Conservation (phyloP, 2,888 invertebrate genomes). For the Altica lythri region DNA sequence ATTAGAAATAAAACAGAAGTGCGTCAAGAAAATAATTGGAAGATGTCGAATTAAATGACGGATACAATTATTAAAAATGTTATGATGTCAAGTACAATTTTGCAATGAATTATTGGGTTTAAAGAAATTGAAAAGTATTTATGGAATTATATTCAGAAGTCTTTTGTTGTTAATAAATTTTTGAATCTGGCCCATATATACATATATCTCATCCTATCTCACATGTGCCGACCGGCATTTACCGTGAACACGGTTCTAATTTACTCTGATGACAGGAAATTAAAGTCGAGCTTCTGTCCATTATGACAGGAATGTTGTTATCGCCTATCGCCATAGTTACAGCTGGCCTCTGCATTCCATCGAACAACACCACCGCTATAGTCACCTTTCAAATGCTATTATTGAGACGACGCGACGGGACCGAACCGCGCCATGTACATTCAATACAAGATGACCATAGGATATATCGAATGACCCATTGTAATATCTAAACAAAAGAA, state of each 20-base stretch:
- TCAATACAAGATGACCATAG: slow-evolving; percentile 39
- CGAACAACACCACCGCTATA: slow-evolving; percentile 34
- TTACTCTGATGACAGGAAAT: slow-evolving; percentile 55
- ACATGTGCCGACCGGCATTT: slow-evolving; percentile 40
- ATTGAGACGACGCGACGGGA: slow-evolving; percentile 42
- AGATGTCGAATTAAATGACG: no score
- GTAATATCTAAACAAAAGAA: slow-evolving; percentile 28
- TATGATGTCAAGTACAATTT: no score
- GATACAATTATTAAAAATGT: no score
- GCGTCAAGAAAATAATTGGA: neutral
- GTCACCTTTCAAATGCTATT: slow-evolving; percentile 46
- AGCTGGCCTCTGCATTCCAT: slow-evolving; percentile 47
- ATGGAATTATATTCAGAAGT: no score
- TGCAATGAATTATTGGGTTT: no score
- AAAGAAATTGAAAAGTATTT: neutral
- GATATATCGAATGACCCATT: slow-evolving; percentile 33
- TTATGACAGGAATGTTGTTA: slow-evolving; percentile 53
- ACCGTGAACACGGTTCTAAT: slow-evolving; percentile 49
- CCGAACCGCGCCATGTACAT: slow-evolving; percentile 28
- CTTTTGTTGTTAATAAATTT: no score
- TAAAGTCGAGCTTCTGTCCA: slow-evolving; percentile 54
- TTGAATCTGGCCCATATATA: no score
- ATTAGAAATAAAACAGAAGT: slow-evolving; percentile 12
- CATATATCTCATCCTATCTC: slow-evolving; percentile 37
- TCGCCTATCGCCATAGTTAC: slow-evolving; percentile 53